A percentile compares a stretch with the other conserved stretches of the same genome.
These are phyloP conservation scores for Etheostoma perlongum DNA, from an alignment of 2,797 vertebrate species.

Conservation along the genomic window DNA sequence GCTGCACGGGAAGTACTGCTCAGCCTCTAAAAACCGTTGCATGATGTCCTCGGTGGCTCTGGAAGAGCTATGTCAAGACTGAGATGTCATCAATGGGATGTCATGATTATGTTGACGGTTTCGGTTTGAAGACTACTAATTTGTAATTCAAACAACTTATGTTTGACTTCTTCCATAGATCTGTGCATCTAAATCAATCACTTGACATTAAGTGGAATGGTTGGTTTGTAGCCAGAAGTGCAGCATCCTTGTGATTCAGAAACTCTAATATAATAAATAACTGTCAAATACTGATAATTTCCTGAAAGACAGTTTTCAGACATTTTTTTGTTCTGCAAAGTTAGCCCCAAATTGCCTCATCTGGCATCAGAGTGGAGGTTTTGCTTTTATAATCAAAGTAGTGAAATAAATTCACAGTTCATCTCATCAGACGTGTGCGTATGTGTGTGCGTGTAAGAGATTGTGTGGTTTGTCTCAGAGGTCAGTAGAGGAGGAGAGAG, in stretches of 20 bases:
- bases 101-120: no score
- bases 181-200: not conserved
- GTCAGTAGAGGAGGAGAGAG: not conserved
- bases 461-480: not conserved
- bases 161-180: not conserved
- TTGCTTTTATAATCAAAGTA: constrained; percentile 14
- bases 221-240: not conserved
- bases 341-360: not conserved
- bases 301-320: not conserved
- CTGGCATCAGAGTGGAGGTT: not conserved
- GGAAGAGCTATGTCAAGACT: no score
- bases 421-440: not conserved
- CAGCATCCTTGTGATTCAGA: not conserved
- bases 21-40: no score
- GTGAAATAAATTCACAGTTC: constrained; percentile 11
- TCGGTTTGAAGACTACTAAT: no score
- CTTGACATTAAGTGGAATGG: not conserved
- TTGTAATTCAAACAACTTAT: no score
- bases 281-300: not conserved
- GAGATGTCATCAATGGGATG: no score
- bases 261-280: not conserved
- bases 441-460: not conserved
- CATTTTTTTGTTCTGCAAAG: not conserved
- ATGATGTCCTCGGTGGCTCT: no score
- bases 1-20: no score